phyloP scores from a whole-genome alignment of 1,140 invertebrate species.

The Papilio polytes region DNA sequence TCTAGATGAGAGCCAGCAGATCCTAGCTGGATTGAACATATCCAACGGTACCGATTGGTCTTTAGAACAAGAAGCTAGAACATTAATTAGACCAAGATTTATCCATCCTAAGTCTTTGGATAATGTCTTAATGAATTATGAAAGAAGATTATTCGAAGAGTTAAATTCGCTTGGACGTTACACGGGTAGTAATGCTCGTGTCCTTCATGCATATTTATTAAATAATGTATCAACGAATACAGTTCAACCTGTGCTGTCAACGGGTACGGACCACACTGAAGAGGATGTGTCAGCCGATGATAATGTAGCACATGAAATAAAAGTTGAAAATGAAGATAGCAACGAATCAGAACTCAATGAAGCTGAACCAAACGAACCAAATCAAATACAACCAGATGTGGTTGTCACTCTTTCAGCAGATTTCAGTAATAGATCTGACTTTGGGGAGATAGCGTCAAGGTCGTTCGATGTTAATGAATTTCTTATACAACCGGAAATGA shows the following conservation, averaged over 20 bases:
- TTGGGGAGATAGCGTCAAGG: conserved; percentile 69
- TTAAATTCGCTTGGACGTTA: conserved; percentile 87
- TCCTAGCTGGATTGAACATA: conserved; percentile 84
- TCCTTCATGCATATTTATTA: conserved; percentile 78
- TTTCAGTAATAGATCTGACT: conserved; percentile 69
- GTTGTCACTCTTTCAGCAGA: conserved; percentile 71
- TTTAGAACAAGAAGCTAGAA: conserved; percentile 82
- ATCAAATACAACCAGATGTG: conserved; percentile 53
- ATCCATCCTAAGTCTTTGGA: conserved; percentile 91
- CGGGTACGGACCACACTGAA: conserved; percentile 56
- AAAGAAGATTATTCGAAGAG: conserved; percentile 90
- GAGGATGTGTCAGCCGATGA: conserved; percentile 74
- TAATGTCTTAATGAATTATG: conserved; percentile 88
- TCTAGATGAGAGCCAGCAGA: conserved; percentile 81
- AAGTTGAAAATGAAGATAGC: conserved; percentile 67
- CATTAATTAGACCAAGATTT: conserved; percentile 85
- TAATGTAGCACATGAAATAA: conserved; percentile 76
- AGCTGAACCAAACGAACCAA: conserved; percentile 36
- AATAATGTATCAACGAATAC: conserved; percentile 76
- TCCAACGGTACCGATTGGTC: conserved; percentile 88
- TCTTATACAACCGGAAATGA: conserved; percentile 63
- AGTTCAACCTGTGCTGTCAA: conserved; percentile 62
- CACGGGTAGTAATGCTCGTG: conserved; percentile 62
- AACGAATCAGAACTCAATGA: not conserved
- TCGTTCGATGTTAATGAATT: conserved; percentile 78